Conservation (phyloP, 2,113 vertebrate species). For the Strigops habroptila region DNA sequence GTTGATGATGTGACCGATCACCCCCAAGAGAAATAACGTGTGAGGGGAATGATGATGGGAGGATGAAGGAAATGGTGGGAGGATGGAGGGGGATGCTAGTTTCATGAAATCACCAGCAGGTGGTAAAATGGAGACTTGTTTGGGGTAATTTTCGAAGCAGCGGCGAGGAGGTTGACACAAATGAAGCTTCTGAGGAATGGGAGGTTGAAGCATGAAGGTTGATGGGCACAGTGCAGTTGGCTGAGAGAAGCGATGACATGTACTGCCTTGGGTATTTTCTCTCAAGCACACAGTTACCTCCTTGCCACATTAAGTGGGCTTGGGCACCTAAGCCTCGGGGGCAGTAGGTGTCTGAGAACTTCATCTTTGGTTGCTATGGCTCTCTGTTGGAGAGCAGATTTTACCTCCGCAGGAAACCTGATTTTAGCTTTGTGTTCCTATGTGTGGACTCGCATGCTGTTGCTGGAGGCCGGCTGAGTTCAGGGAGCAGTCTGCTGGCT, state of each 20-base stretch:
- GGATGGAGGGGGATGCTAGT: not conserved
- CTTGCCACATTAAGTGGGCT: not conserved
- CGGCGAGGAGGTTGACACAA: not conserved
- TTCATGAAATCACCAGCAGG: not conserved
- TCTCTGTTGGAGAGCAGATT: not conserved
- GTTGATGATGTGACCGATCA: not conserved
- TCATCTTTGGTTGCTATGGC: not conserved
- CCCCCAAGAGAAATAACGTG: fast-evolving
- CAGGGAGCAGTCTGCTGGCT: not conserved
- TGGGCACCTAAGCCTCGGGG: fast-evolving
- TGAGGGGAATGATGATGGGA: not conserved
- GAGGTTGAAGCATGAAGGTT: not conserved
- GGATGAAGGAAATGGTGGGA: not conserved
- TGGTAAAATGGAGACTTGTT: not conserved
- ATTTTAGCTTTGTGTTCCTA: fast-evolving
- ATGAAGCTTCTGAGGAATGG: not conserved
- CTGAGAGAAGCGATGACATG: not conserved
- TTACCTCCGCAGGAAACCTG: not conserved
- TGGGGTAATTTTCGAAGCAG: not conserved
- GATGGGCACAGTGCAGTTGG: not conserved
- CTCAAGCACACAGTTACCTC: not conserved
- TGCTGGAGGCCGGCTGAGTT: not conserved
- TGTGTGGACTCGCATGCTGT: fast-evolving
- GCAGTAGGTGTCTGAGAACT: not conserved
- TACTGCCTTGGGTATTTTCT: not conserved